A percentile compares a stretch with the other conserved stretches of the same genome.
These are phyloP conservation scores for Daptonema setosum DNA, from an alignment of 2,888 invertebrate genomes.

Conservation along the genomic window DNA sequence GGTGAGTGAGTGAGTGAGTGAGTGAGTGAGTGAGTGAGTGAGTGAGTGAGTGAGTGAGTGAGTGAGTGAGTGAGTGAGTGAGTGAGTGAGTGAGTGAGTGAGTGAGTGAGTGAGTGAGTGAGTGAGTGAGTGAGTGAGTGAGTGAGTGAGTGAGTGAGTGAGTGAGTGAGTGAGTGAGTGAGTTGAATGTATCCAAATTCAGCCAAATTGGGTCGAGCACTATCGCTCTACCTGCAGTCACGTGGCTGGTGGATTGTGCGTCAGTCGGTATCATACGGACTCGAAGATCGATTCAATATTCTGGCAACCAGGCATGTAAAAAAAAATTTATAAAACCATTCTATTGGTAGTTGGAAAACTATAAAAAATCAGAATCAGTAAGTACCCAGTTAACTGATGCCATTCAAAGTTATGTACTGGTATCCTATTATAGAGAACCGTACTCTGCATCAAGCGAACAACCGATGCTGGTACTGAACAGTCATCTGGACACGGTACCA, in stretches of 20 bases:
- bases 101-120: no score
- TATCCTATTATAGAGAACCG: neutral
- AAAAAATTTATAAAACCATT: no score
- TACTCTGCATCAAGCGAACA: neutral
- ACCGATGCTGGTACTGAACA: slow-evolving; percentile 17
- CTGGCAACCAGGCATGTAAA: neutral
- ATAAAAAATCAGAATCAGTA: no score
- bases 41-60: no score
- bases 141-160: no score
- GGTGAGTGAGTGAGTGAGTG: neutral
- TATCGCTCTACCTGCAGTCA: neutral
- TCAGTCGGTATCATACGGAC: neutral
- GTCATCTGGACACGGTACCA: slow-evolving; percentile 24
- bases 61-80: no score
- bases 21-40: no score
- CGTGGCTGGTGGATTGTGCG: neutral
- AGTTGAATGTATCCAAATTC: neutral
- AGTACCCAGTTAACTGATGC: no score
- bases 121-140: no score
- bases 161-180: no score
- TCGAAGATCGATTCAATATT: neutral
- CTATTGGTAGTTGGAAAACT: neutral
- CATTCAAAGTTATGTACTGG: no score
- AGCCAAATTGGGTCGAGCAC: neutral
- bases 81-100: no score